These are phyloP conservation scores for Oscheius sp. DNA, from an alignment of 2,888 invertebrate species.

Conservation along the genomic window DNA sequence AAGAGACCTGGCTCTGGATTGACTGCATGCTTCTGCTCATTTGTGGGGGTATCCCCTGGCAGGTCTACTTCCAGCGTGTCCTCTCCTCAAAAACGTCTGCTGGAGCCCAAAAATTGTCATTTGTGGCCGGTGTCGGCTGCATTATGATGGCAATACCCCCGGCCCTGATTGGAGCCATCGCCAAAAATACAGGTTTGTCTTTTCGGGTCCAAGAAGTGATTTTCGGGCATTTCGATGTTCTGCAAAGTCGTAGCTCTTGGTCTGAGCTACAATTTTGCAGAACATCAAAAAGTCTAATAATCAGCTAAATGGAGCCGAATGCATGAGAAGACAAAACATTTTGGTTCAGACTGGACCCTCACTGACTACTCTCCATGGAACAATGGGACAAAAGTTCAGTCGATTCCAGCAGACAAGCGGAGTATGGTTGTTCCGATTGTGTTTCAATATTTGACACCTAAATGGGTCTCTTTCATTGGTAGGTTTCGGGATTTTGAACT, in stretches of 20 bases:
- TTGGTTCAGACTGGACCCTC: conserved; percentile 89
- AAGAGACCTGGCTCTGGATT: conserved; percentile 80
- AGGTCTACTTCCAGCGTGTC: conserved; percentile 98
- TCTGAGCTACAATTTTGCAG: background rate
- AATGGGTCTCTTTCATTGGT: conserved; percentile 95
- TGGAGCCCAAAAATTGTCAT: conserved; percentile 91
- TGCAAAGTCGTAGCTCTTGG: background rate
- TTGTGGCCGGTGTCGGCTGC: conserved; percentile 94
- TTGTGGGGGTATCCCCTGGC: conserved; percentile 97
- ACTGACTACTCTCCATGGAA: conserved; percentile 80
- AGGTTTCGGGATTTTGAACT: background rate
- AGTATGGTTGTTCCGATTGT: conserved; percentile 97
- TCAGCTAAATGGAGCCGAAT: background rate
- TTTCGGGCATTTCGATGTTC: background rate
- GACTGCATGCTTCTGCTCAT: conserved; percentile 89
- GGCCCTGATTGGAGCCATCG: conserved; percentile 95
- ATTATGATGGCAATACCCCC: conserved; percentile 96
- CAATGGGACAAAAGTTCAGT: conserved; percentile 68
- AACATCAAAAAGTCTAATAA: background rate
- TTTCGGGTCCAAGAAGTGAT: background rate
- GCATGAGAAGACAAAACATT: background rate
- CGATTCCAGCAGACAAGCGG: conserved; percentile 78
- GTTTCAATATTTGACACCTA: conserved; percentile 90
- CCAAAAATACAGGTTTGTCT: conserved; percentile 82
- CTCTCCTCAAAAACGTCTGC: conserved; percentile 93